These are phyloP conservation scores for Australoheros scitulus DNA, from an alignment of 2,113 vertebrate species.

Conservation along the genomic window DNA sequence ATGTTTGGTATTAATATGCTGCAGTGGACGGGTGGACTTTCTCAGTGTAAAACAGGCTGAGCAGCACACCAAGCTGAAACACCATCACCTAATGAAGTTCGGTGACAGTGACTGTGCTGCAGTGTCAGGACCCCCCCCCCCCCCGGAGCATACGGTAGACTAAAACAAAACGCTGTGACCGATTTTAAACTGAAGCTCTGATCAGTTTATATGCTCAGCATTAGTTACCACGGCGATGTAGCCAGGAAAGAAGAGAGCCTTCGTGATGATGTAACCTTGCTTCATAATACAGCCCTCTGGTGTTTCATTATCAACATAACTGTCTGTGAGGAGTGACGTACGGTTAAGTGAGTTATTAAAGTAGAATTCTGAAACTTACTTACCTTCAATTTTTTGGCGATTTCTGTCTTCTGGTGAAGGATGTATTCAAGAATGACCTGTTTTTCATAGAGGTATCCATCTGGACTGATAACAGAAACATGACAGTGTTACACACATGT, in stretches of 20 bases:
- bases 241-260: too few relatives aligned
- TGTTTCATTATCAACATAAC: background rate
- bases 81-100: too few relatives aligned
- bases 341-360: background rate
- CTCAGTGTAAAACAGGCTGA: too few relatives aligned
- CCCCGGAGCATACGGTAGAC: too few relatives aligned
- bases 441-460: constrained; percentile 90
- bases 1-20: background rate
- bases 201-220: too few relatives aligned
- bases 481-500: background rate
- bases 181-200: too few relatives aligned
- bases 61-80: too few relatives aligned
- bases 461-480: constrained; percentile 74
- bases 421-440: constrained; percentile 93
- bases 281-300: background rate
- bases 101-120: too few relatives aligned
- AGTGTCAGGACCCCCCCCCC: too few relatives aligned
- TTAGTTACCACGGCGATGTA: too few relatives aligned
- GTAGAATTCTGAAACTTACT: background rate
- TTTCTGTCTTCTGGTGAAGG: constrained; percentile 89
- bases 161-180: too few relatives aligned
- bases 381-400: constrained; percentile 90
- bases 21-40: background rate
- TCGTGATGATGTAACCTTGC: background rate
- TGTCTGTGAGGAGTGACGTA: background rate